Evolutionary conservation across 2,888 invertebrate genomes (phyloP).

Genomic region (Ormia ochracea): DNA sequence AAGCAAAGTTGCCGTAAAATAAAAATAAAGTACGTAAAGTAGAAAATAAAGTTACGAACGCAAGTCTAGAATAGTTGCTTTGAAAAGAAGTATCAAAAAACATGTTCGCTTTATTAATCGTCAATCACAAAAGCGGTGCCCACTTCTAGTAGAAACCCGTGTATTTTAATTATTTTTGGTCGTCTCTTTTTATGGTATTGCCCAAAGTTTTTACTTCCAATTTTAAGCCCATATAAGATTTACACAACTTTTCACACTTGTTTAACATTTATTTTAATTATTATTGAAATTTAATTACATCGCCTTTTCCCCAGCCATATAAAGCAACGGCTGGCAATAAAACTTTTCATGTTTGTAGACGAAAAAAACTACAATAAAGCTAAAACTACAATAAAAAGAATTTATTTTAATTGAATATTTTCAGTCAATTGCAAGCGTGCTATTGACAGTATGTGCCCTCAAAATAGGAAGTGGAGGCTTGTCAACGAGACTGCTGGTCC

Average conservation of each 20-base stretch:
- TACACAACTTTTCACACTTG: neutral
- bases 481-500: neutral
- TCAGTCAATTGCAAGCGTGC: neutral
- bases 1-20: too few species aligned
- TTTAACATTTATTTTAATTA: constrained; percentile 12
- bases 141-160: too few species aligned
- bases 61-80: too few species aligned
- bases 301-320: constrained; percentile 9
- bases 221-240: neutral
- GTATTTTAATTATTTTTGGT: neutral
- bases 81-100: too few species aligned
- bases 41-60: too few species aligned
- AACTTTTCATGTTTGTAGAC: neutral
- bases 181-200: neutral
- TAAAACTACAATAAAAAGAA: neutral
- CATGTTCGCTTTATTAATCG: too few species aligned
- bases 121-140: too few species aligned
- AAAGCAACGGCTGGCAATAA: neutral
- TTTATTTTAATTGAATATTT: constrained; percentile 17
- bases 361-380: neutral
- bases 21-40: too few species aligned
- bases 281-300: constrained; percentile 31
- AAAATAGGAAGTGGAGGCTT: constrained; percentile 2
- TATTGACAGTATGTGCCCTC: constrained; percentile 21
- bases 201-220: neutral